Evolutionary conservation across 92 coral and sea anemone species (phyloP).

Genomic region (Pocillopora grandis): DNA sequence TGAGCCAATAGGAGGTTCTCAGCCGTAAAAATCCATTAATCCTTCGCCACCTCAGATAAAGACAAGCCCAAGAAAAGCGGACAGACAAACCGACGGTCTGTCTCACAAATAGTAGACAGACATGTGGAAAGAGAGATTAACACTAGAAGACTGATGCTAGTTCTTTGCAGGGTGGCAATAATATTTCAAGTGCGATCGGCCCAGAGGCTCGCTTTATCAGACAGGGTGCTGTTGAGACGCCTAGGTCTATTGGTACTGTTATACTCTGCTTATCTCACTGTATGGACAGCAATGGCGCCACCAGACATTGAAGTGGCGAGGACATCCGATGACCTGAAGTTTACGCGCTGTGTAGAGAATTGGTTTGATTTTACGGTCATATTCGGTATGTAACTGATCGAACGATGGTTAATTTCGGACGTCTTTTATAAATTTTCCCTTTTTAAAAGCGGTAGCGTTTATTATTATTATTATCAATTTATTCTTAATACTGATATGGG

Average conservation of each 20-base stretch:
- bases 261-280: conserved; percentile 63
- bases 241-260: conserved; percentile 54
- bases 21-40: no score
- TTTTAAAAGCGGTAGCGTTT: no score
- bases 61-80: neutral
- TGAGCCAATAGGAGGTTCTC: neutral
- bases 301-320: conserved; percentile 34
- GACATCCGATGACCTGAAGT: conserved; percentile 55
- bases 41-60: no score
- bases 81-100: neutral
- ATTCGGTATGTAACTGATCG: conserved; percentile 28
- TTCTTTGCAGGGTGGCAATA: conserved; percentile 39
- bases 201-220: conserved; percentile 82
- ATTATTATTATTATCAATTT: no score
- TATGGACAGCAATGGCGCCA: conserved; percentile 77
- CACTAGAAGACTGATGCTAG: neutral
- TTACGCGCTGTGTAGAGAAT: conserved; percentile 43
- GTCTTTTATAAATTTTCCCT: neutral
- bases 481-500: no score
- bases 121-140: neutral
- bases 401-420: neutral
- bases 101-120: neutral
- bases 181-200: conserved; percentile 92
- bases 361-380: conserved; percentile 27
- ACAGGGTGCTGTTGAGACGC: conserved; percentile 67